Base-by-base conservation (phyloP, 2,113 vertebrate species). In the Corynorhinus townsendii region DNA sequence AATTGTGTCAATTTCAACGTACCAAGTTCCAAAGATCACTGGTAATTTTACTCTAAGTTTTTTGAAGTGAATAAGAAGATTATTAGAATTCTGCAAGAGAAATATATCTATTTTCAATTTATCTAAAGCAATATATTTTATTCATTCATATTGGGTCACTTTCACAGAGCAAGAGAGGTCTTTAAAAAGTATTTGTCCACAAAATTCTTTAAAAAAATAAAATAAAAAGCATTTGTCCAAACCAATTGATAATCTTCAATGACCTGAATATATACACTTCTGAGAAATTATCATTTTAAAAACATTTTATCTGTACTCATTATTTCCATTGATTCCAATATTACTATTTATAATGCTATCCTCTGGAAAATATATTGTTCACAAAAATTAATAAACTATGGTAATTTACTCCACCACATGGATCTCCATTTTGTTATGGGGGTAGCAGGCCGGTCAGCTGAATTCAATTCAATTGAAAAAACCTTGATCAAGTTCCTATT, bases 241-340 rank as follows among this genome's bases (percentile, higher is more conserved):
- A 82, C 19, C 69, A 90, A 1, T 66, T 77, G 35, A n/a, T 69
- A 47, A 92, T 69, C 26, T 88, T 88, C 49, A 49, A 17, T 45
- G 17, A 69, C 33, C 30, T 69, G 49, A 96, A 86, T 30, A 69
- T 12, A 80, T 4, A 47, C 9, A 40, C 76, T 77, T 91, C 45
- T 94, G 73, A 89, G 59, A 92, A 86, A 91, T 83, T 85, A 82
- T 71, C 22, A 47, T 30, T 91, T 76, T 7, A 19, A 87, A 80
- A 68, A 75, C 88, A 54, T 17, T 45, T 47, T 28, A 82, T 66
- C 14, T 86, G 16, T 54, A 79, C 17, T 54, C 52, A 54, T 54
- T 49, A 8, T 54, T 54, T 54, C 6, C 52, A 54, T 7, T 54
- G 19, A 54, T 54, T 54, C 52, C 7, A 54, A 20, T 54, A 20